Base-by-base conservation (phyloP, 2,888 invertebrate genomes). In the Eilema depressum region DNA sequence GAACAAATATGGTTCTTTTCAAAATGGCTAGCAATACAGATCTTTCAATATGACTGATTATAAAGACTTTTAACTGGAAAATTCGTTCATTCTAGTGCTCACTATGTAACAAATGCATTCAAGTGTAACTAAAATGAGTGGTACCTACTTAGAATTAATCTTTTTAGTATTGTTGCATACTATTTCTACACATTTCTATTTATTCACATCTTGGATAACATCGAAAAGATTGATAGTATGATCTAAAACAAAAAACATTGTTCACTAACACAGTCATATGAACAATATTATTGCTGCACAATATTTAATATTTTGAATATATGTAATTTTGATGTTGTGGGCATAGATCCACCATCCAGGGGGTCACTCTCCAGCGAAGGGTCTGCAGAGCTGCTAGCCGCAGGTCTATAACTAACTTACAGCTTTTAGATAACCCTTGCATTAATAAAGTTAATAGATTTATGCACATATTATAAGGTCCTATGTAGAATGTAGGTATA, bases 371-470 rank as follows among this genome's bases (percentile, higher is more conserved):
- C 95, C 89, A 95, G 95, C 83, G 91, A 87, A 84, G 94, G 95
- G 77, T 95, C 95, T 62, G 86, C 92, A 78, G 96, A 97, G 88
- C 97, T 97, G 70, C 86, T 97, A 79, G 96, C 96, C 86, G 95
- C 96, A 93, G 97, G 97, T 94, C 96, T 95, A 83, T 96, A 81
- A 96, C 96, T 82, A 95, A 95, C 74, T 80, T 84, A 76, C 78
- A 83, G 86, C 89, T 89, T 88, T 77, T 90, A 89, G 83, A 82
- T 76, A 80, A 79, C 76, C 81, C 81, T 78, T 76, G 86, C 87
- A 86, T 83, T 83, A 72, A 65, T 73, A 76, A 84, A 84, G 79
- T 84, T 81, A 75, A 78, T 71, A 66, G 75, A 77, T 73, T 41
- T 57, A 79, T 82, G 86, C 88, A 88, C 89, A 68, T 28, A 37